Evolutionary conservation across 2,113 vertebrate species (phyloP), one percentile per base, ranked within the genome.

Genomic region (Epinephelus cyanopodus): DNA sequence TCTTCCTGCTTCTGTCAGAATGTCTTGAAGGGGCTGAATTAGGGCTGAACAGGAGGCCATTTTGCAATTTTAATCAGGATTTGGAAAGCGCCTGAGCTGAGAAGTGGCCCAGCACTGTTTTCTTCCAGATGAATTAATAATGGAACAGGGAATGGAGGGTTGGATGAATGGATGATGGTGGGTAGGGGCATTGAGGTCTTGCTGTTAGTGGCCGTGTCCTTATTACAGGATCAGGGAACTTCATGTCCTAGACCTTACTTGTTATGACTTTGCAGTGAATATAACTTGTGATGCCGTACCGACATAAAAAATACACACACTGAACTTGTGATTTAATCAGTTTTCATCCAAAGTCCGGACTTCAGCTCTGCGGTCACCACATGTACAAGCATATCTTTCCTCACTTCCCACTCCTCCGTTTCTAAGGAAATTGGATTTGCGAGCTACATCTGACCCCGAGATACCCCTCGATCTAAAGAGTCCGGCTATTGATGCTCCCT

Each of bases 41-140:
- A 87, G 81, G 84, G 78, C 86, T 81, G 92, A 94, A 94, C 94
- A 94, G 90, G 94, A 94, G 94, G 94, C 86, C 87, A 89, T 92
- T 90, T 90, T 94, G 91, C 90, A 94, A 94, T 92, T 93, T 94
- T 94, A 93, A 94, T 94, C 82, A 88, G 82, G 85, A 65, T 93
- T 93, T 94, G 93, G 89, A 94, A 86, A 89, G 85, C 14, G 67
- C 71, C 54, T 50, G 74, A 54, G 79, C 82, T 77, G 78, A 89
- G 84, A 84, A 87, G 80, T 83, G 84, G 87, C 85, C 70, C 82
- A 84, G 87, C 77, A 81, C 84, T 86, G 77, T 91, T 89, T 87
- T 83, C 88, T 87, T 65, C 86, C 76, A 25, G 14, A 91, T 93
- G 65, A 91, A 93, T 93, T 82, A 93, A 89, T 92, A 78, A 94